These are phyloP conservation scores for Lepidothrix coronata DNA, from an alignment of 2,113 vertebrate species.

Conservation along the genomic window DNA sequence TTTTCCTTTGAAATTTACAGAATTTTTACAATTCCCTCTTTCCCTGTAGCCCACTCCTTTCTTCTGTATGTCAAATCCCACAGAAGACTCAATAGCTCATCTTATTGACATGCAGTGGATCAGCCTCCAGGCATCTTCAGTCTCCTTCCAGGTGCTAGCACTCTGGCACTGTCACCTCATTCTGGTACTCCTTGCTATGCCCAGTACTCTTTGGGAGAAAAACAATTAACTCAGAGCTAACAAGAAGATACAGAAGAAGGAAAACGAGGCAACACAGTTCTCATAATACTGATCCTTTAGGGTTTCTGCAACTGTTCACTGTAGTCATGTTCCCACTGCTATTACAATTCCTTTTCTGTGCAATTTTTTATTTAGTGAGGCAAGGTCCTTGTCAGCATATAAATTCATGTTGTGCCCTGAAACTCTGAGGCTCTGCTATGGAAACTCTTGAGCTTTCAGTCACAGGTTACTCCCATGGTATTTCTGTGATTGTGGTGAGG, in stretches of 20 bases:
- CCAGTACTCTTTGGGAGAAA: neutral
- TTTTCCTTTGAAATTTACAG: neutral
- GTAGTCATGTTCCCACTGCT: neutral
- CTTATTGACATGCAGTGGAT: neutral
- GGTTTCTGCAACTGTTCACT: neutral
- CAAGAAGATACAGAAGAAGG: neutral
- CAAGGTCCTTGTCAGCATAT: neutral
- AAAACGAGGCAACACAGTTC: neutral
- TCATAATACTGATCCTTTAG: neutral
- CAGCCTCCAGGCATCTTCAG: neutral
- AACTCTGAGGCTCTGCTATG: neutral
- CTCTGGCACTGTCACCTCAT: neutral
- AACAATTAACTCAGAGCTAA: neutral
- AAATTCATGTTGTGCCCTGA: neutral
- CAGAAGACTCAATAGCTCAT: neutral
- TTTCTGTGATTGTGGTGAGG: neutral
- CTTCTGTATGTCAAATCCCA: neutral
- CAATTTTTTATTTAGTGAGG: neutral
- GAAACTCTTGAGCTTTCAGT: neutral
- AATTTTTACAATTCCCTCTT: neutral
- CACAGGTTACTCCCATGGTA: neutral
- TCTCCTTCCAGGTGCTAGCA: neutral
- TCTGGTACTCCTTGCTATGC: neutral
- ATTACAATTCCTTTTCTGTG: neutral
- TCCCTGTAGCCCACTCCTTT: neutral